Evolutionary conservation across 1,140 invertebrate species (phyloP).

Genomic region (Calycopis cecrops): DNA sequence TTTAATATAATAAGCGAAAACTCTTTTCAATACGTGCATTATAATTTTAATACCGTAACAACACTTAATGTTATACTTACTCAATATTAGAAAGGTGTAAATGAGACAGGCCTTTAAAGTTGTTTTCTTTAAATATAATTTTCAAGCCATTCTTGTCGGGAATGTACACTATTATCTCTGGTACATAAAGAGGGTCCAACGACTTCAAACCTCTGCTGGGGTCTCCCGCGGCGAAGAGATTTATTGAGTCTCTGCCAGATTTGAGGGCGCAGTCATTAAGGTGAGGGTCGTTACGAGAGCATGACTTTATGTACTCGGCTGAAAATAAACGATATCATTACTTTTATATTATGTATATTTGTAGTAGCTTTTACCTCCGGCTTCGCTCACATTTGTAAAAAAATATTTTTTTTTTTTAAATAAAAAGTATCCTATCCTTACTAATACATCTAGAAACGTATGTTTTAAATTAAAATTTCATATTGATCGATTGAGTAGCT

Average conservation of each 20-base stretch:
- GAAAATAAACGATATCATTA: slow-evolving; percentile 16
- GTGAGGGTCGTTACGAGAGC: slow-evolving; percentile 42
- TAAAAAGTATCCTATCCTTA: too few species aligned
- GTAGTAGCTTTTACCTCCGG: too few species aligned
- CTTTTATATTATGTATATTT: background rate
- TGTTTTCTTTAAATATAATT: slow-evolving; percentile 39
- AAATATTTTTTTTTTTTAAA: too few species aligned
- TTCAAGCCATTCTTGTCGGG: slow-evolving; percentile 43
- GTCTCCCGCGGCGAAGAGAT: slow-evolving; percentile 38
- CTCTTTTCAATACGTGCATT: too few species aligned
- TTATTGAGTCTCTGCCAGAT: slow-evolving; percentile 34
- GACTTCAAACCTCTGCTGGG: slow-evolving; percentile 30
- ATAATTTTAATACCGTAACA: too few species aligned
- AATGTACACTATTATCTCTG: slow-evolving; percentile 38
- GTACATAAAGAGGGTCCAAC: slow-evolving; percentile 38
- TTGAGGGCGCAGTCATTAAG: slow-evolving; percentile 43
- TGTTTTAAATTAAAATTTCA: too few species aligned
- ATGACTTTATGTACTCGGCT: slow-evolving; percentile 42
- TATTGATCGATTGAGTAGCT: too few species aligned
- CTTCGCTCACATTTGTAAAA: too few species aligned
- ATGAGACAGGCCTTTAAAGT: slow-evolving; percentile 36
- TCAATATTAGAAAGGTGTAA: slow-evolving; percentile 31
- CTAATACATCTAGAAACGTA: too few species aligned
- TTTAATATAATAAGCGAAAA: too few species aligned
- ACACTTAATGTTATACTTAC: slow-evolving; percentile 28